These are phyloP conservation scores for Piaya cayana DNA, from an alignment of 2,113 vertebrate genomes.

Conservation along the genomic window DNA sequence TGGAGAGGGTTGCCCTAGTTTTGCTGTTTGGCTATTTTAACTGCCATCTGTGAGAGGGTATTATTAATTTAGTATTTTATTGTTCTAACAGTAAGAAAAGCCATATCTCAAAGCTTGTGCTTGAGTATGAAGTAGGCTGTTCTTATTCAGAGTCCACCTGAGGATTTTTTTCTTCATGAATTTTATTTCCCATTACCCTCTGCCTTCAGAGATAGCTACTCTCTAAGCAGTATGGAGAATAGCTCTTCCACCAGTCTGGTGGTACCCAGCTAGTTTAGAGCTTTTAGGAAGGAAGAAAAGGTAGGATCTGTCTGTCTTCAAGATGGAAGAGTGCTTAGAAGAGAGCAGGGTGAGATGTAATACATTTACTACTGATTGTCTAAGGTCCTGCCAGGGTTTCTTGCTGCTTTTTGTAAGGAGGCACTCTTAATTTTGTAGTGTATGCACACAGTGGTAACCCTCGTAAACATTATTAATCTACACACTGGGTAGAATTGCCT, in stretches of 20 bases:
- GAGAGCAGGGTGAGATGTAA: background rate
- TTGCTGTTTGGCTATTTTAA: background rate
- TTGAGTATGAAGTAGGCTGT: background rate
- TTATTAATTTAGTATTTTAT: background rate
- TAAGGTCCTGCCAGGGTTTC: background rate
- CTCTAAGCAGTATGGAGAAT: background rate
- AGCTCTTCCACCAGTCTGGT: background rate
- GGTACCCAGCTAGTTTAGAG: background rate
- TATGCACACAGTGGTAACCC: accelerated
- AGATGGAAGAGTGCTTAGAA: background rate
- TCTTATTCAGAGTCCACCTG: background rate
- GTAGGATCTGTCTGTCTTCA: background rate
- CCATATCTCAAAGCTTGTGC: background rate
- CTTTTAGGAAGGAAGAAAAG: background rate
- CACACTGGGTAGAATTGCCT: background rate
- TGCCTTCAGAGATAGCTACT: background rate
- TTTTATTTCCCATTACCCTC: background rate
- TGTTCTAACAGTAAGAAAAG: background rate
- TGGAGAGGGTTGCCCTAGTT: background rate
- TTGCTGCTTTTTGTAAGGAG: background rate
- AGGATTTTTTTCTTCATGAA: background rate
- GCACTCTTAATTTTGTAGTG: background rate
- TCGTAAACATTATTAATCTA: background rate
- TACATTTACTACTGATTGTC: background rate
- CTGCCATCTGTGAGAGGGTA: background rate